These are phyloP conservation scores for Ophiodon elongatus DNA, from an alignment of 2,113 vertebrate genomes.

Conservation along the genomic window DNA sequence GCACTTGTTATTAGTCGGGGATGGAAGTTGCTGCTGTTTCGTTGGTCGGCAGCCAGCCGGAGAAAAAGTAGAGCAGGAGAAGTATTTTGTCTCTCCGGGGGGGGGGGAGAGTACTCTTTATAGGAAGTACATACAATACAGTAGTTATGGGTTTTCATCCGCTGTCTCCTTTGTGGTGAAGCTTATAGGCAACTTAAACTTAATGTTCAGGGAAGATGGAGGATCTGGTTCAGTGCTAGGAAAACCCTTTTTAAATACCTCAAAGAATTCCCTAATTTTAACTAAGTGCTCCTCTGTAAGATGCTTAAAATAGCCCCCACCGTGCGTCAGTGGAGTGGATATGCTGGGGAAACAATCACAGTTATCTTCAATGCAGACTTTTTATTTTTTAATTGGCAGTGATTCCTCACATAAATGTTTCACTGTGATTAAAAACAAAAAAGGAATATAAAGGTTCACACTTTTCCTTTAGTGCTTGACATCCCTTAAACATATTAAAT, in stretches of 20 bases:
- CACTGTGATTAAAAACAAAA: too few species aligned
- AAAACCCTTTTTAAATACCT: background rate
- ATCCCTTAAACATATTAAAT: background rate
- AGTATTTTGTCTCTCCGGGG: background rate
- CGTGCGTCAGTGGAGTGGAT: background rate
- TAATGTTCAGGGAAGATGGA: background rate
- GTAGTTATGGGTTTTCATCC: background rate
- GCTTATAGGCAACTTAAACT: background rate
- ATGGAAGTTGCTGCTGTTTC: constrained; percentile 41
- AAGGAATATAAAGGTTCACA: background rate
- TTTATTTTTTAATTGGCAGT: background rate
- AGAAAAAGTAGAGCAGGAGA: background rate
- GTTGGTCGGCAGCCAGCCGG: background rate
- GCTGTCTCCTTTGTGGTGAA: background rate
- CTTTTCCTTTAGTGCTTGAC: background rate
- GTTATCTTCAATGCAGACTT: background rate
- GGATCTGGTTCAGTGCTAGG: background rate
- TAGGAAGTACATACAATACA: background rate
- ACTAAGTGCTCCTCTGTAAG: background rate
- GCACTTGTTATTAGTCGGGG: constrained; percentile 39
- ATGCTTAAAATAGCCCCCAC: background rate
- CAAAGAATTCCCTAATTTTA: background rate
- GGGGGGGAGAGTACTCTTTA: background rate
- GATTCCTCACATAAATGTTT: background rate
- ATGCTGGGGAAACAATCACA: background rate